Evolutionary conservation across 1,140 invertebrate genomes (phyloP).

Genomic region (Brachionus asplanchnoidis): DNA sequence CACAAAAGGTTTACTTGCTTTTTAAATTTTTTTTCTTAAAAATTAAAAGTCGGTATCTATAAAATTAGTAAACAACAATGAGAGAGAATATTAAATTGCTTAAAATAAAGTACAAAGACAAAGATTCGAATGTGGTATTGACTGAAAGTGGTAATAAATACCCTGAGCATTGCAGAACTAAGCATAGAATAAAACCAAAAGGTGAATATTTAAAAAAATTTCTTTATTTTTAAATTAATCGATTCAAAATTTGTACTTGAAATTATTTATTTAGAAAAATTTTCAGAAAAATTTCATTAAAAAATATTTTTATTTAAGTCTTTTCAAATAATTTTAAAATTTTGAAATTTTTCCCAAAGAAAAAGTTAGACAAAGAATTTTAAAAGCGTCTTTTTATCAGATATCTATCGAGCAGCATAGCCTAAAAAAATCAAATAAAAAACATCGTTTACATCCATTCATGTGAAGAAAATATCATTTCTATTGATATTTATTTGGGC

Average conservation of each 20-base stretch:
- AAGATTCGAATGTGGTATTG: background rate
- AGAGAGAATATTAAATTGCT: slow-evolving; percentile 16
- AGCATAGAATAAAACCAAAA: slow-evolving; percentile 25
- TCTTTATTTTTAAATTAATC: background rate
- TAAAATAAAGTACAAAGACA: slow-evolving; percentile 23
- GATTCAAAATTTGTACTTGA: background rate
- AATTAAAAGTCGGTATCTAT: background rate
- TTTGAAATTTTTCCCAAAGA: too few species aligned
- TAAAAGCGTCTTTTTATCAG: too few species aligned
- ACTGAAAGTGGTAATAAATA: background rate
- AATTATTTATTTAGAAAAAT: background rate
- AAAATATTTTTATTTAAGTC: too few species aligned
- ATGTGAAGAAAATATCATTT: background rate
- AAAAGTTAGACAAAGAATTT: too few species aligned
- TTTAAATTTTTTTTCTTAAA: background rate
- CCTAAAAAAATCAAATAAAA: too few species aligned
- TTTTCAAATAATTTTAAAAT: too few species aligned
- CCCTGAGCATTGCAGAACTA: background rate
- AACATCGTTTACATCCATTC: background rate
- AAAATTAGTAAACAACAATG: background rate
- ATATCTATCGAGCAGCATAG: too few species aligned
- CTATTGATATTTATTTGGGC: background rate
- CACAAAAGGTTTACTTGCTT: slow-evolving; percentile 8
- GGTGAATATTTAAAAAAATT: background rate
- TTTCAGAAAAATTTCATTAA: too few species aligned